These are phyloP conservation scores for Drosophila tripunctata DNA, from an alignment of 2,888 invertebrate genomes.

Conservation along the genomic window DNA sequence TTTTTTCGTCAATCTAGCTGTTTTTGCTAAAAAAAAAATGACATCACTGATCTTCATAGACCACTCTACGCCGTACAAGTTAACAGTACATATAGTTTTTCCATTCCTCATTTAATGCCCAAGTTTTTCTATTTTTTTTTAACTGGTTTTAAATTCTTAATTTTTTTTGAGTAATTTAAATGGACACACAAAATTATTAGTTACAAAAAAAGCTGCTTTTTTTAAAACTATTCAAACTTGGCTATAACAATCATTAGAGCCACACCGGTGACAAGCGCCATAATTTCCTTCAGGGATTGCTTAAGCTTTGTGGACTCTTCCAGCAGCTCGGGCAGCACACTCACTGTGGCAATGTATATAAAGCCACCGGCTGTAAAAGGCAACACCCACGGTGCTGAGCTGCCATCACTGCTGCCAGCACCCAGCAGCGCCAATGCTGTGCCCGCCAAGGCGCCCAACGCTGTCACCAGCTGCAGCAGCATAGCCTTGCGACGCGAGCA, in stretches of 20 bases:
- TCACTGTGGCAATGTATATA: constrained; percentile 99
- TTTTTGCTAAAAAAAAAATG: no score
- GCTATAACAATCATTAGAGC: constrained; percentile 98
- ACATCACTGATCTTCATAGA: no score
- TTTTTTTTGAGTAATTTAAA: constrained; percentile 9
- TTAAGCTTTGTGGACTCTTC: constrained; percentile 93
- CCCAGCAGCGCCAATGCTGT: constrained; percentile 95
- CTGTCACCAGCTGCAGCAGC: constrained; percentile 96
- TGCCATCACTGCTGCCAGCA: constrained; percentile 88
- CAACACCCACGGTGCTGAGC: constrained; percentile 91
- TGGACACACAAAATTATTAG: constrained; percentile 4
- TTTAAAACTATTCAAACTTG: constrained; percentile 82
- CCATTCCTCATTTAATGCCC: neutral
- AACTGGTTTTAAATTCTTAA: neutral
- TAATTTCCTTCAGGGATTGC: constrained; percentile 96
- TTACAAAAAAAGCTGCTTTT: neutral
- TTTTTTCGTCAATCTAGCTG: no score
- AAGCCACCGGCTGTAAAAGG: constrained; percentile 99
- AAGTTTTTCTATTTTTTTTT: neutral
- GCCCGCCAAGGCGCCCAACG: constrained; percentile 96
- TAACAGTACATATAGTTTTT: neutral
- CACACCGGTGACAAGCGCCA: constrained; percentile 94
- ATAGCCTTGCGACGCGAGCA: constrained; percentile 97
- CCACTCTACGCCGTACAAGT: neutral
- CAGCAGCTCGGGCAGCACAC: constrained; percentile 98